A percentile compares a stretch with the other conserved stretches of the same genome.
phyloP scores from a whole-genome alignment of 1,140 invertebrate genomes.

The Micrasema minimum region DNA sequence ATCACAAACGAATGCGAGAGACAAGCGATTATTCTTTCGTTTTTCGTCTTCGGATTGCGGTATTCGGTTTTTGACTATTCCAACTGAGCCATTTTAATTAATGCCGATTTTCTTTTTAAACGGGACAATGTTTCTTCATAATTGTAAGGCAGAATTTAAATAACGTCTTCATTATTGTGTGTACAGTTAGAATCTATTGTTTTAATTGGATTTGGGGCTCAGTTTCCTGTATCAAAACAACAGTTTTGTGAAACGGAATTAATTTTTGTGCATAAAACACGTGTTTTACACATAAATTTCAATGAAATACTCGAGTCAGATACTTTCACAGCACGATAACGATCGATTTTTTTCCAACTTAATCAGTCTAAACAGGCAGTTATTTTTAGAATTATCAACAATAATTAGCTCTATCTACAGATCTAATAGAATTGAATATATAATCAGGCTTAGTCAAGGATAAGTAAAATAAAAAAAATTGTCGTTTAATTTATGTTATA shows the following conservation, averaged over 20 bases:
- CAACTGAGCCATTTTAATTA: constrained; percentile 10
- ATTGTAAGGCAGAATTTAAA: constrained; percentile 18
- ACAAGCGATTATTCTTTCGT: constrained; percentile 5
- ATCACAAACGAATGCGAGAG: constrained; percentile 12
- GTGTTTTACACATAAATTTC: constrained; percentile 20
- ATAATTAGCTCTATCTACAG: no score
- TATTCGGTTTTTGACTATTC: constrained; percentile 18
- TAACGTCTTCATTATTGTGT: constrained; percentile 31
- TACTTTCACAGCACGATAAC: no score
- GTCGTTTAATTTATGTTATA: no score
- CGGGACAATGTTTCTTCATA: constrained; percentile 24
- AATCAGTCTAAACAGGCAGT: no score
- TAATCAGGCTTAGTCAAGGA: no score
- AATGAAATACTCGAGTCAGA: constrained; percentile 13
- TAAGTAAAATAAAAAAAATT: no score
- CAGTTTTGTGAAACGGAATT: not conserved
- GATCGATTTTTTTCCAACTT: no score
- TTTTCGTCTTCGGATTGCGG: constrained; percentile 18
- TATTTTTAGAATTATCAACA: no score
- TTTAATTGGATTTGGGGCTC: constrained; percentile 27
- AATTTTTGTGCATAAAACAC: not conserved
- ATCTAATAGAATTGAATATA: no score
- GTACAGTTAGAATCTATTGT: constrained; percentile 22
- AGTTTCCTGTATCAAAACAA: not conserved
- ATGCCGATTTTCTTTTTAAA: constrained; percentile 13